Percentiles rank a stretch among this genome's conserved stretches.
Evolutionary conservation across 53 echinoderm and acorn worm species (phyloP).

Genomic region (Paelopatides confundens): DNA sequence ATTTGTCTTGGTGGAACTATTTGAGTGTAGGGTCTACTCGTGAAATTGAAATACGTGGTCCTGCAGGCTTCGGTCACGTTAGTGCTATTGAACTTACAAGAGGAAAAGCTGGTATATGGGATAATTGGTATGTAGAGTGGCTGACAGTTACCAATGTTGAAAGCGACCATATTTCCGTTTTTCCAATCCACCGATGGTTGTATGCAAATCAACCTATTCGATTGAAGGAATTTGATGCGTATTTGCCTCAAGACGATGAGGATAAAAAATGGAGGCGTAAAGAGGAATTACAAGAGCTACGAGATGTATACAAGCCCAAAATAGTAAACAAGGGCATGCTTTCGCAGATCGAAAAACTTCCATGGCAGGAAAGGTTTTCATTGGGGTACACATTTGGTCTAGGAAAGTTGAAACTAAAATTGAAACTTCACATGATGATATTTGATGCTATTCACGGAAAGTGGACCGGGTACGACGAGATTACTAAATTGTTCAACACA

Average conservation of each 20-base stretch:
- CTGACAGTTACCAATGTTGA: not conserved
- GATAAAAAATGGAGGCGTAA: not conserved
- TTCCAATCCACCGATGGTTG: constrained; percentile 45
- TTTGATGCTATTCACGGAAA: not conserved
- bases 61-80: not conserved
- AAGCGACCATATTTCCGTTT: not conserved
- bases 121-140: not conserved
- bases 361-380: constrained; percentile 9
- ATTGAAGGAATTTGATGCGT: constrained; percentile 30
- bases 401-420: not conserved
- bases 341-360: constrained; percentile 15
- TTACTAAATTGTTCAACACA: not conserved
- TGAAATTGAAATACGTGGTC: not conserved
- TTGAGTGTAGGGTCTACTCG: not conserved
- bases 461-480: constrained; percentile 9
- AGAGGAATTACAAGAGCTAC: constrained; percentile 10
- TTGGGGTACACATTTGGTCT: not conserved
- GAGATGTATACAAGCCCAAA: not conserved
- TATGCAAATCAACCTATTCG: not conserved
- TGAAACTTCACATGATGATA: constrained; percentile 8
- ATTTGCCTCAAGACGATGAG: constrained; percentile 29
- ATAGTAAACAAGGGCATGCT: not conserved
- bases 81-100: not conserved
- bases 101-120: not conserved
- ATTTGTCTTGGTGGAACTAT: not conserved